Base-by-base conservation (phyloP, 2,113 vertebrate species). In the Pan troglodytes region DNA sequence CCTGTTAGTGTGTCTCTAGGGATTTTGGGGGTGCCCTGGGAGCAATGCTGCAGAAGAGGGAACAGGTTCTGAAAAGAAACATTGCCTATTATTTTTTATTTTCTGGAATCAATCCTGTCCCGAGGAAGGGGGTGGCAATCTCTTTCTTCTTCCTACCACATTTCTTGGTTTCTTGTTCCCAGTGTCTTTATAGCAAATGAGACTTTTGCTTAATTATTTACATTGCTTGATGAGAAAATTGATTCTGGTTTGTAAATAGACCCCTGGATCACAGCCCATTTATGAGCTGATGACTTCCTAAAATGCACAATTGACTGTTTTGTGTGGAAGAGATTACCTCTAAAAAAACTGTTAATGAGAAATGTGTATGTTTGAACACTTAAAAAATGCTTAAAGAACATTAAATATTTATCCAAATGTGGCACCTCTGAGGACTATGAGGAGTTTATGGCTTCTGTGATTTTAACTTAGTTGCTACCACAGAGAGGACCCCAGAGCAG, bases 181-280 rank as follows among this genome's bases (percentile, higher is more conserved):
- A 72, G 50, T 27, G 12, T 85, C 55, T 59, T 83, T 27, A 64
- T 0, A 75, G 20, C 12, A 95, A 92, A 93, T 32, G 8, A 92
- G n/a, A 92, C 14, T 45, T 95, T 87, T 87, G 61, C 45, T 92
- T 61, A 90, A 79, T 78, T 82, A 61, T 52, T 94, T 79, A 86
- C 4, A 45, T 45, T 81, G 10, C 79, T 96, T 92, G 50, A 75
- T 83, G 68, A 90, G 48, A 87, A 86, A 94, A 83, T 81, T 83
- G 23, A 57, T 88, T 93, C 43, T 61, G n/a, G 23, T 57, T 59
- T 93, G 3, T 85, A 81, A 95, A 23, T 87, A 18, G 55, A 50
- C 59, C 40, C 68, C n/a, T 80, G 87, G 57, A n/a, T 81, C 48
- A 61, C 23, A 93, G 84, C 8, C 45, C 35, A 38, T 48, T 59